A percentile compares a stretch with the other conserved stretches of the same genome.
Conservation (phyloP, 2,888 invertebrate species). For the Ypsolopha sequella region DNA sequence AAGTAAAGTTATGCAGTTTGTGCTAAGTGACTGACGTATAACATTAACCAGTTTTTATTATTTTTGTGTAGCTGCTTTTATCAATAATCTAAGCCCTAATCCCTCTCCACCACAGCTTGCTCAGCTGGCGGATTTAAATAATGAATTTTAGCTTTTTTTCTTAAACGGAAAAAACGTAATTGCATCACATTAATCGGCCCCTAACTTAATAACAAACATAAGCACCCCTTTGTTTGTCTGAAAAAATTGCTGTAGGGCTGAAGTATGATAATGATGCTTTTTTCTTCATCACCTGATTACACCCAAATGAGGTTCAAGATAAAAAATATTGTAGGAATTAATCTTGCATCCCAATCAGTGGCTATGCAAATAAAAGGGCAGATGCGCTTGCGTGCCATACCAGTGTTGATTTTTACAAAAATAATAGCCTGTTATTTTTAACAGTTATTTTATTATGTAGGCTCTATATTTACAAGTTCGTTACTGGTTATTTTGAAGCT, state of each 20-base stretch:
- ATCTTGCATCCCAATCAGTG: constrained; percentile 61
- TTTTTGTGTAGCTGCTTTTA: too few relatives aligned
- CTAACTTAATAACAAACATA: constrained; percentile 64
- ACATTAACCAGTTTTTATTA: too few relatives aligned
- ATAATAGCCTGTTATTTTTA: too few relatives aligned
- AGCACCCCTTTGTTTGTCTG: constrained; percentile 66
- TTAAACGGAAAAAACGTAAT: constrained; percentile 48
- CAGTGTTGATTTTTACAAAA: constrained; percentile 28
- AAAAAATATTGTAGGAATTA: constrained; percentile 66
- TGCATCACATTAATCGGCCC: constrained; percentile 69
- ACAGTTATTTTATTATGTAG: background rate
- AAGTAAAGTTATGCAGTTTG: too few relatives aligned
- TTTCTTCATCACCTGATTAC: constrained; percentile 59
- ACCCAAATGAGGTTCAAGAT: constrained; percentile 62
- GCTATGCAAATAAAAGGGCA: constrained; percentile 60
- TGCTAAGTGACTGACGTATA: too few relatives aligned
- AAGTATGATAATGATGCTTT: constrained; percentile 65
- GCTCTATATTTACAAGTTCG: constrained; percentile 3
- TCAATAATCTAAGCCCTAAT: too few relatives aligned
- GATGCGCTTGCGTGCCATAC: constrained; percentile 56
- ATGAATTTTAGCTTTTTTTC: too few relatives aligned
- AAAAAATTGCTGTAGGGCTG: constrained; percentile 69
- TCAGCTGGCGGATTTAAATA: too few relatives aligned
- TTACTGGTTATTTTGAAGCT: constrained; percentile 1
- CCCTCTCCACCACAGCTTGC: too few relatives aligned